Conservation (phyloP, 2,113 vertebrate genomes). For the Semnopithecus entellus region DNA sequence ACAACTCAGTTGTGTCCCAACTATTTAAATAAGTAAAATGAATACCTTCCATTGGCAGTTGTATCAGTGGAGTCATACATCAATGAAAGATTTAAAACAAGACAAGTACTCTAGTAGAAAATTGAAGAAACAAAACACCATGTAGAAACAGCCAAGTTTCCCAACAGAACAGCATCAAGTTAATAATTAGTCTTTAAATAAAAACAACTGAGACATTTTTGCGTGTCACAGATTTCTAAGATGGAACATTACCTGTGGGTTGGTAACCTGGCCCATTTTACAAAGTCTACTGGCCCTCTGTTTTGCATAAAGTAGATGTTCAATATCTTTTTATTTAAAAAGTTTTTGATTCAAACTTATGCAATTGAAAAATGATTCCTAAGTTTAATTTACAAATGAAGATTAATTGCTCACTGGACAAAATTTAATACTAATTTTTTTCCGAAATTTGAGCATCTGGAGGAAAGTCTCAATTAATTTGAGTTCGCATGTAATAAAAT, state of each 20-base stretch:
- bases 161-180: slow-evolving; percentile 7
- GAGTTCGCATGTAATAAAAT: slow-evolving; percentile 17
- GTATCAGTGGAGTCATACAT: not conserved
- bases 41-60: not conserved
- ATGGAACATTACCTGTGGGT: not conserved
- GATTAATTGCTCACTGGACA: not conserved
- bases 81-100: slow-evolving; percentile 25
- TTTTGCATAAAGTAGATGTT: slow-evolving; percentile 8
- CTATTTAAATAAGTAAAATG: slow-evolving; percentile 9
- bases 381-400: slow-evolving; percentile 24
- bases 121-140: not conserved
- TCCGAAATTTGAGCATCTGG: slow-evolving; percentile 9
- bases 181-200: slow-evolving; percentile 8
- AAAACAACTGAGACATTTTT: slow-evolving; percentile 13
- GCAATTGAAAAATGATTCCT: not conserved
- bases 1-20: not conserved
- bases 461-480: not conserved
- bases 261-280: not conserved
- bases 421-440: not conserved
- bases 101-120: not conserved
- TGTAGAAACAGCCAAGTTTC: not conserved
- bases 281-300: not conserved
- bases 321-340: not conserved
- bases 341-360: not conserved
- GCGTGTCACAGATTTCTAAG: not conserved